Percentiles rank a stretch among this genome's conserved stretches.
Evolutionary conservation across 2,113 vertebrate species (phyloP).

Genomic region (Chloroceryle aenea): DNA sequence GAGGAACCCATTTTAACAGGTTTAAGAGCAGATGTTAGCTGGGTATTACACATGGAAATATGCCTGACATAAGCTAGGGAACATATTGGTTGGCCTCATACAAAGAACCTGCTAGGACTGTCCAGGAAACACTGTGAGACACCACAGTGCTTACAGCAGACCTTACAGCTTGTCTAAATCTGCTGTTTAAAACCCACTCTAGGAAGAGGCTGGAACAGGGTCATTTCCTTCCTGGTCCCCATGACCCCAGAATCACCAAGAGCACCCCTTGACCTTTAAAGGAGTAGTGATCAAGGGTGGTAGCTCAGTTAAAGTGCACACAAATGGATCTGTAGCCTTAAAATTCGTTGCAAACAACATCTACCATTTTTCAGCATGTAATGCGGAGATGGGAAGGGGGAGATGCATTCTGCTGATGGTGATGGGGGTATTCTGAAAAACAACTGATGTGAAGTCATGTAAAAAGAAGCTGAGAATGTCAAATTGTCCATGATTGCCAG

Average conservation of each 20-base stretch:
- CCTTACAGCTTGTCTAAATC: neutral
- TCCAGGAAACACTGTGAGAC: neutral
- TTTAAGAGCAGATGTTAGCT: neutral
- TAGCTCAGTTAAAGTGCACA: neutral
- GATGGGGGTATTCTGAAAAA: neutral
- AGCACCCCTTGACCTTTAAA: neutral
- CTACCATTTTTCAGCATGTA: neutral
- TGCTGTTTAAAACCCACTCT: neutral
- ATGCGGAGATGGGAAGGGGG: neutral
- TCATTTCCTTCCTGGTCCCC: neutral
- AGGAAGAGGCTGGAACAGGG: neutral
- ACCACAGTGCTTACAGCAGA: neutral
- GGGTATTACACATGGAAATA: neutral
- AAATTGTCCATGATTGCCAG: conserved; percentile 54
- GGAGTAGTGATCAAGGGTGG: rapidly evolving
- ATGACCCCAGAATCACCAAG: neutral
- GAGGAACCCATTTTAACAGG: neutral
- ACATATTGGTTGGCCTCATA: neutral
- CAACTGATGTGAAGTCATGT: neutral
- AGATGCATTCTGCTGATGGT: neutral
- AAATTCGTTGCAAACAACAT: neutral
- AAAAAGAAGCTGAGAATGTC: conserved; percentile 38
- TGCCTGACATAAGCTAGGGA: neutral
- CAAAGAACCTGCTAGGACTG: neutral
- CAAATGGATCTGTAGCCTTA: neutral